Conservation (phyloP, 1,140 invertebrate species). For the Penaeus chinensis region DNA sequence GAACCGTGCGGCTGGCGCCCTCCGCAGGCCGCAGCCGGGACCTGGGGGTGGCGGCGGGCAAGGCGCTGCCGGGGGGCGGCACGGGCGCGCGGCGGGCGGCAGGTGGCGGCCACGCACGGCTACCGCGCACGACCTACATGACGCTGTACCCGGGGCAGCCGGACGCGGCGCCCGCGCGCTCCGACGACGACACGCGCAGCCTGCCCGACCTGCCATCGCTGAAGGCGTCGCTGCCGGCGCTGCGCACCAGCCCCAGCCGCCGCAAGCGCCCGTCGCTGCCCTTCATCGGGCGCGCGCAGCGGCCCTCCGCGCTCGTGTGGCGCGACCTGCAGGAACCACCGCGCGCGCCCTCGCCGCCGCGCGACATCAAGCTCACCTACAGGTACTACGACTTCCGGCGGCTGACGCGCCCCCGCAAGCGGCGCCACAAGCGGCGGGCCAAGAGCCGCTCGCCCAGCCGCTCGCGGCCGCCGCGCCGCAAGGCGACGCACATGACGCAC, state of each 20-base stretch:
- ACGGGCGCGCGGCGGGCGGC: not conserved
- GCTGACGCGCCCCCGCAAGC: constrained; percentile 32
- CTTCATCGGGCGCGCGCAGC: not conserved
- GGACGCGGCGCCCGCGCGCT: not conserved
- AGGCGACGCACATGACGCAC: not conserved
- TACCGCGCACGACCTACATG: constrained; percentile 25
- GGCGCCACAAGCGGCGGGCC: constrained; percentile 7
- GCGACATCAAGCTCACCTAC: constrained; percentile 29
- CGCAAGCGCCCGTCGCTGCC: not conserved
- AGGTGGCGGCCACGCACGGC: not conserved
- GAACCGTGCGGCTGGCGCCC: not conserved
- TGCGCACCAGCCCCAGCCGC: constrained; percentile 23
- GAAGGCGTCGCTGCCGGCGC: constrained; percentile 32
- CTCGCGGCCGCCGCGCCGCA: constrained; percentile 6
- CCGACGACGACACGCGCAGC: constrained; percentile 33
- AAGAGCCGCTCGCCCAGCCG: constrained; percentile 39
- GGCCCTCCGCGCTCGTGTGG: not conserved
- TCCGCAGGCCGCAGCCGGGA: not conserved
- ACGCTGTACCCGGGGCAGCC: constrained; percentile 33
- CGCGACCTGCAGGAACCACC: not conserved
- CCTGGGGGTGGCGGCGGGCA: not conserved
- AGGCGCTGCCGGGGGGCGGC: not conserved
- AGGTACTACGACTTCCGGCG: constrained; percentile 52
- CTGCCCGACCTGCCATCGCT: constrained; percentile 50
- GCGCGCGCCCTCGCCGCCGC: not conserved